These are phyloP conservation scores for Campoplex capitator DNA, from an alignment of 2,888 invertebrate genomes.

Conservation along the genomic window DNA sequence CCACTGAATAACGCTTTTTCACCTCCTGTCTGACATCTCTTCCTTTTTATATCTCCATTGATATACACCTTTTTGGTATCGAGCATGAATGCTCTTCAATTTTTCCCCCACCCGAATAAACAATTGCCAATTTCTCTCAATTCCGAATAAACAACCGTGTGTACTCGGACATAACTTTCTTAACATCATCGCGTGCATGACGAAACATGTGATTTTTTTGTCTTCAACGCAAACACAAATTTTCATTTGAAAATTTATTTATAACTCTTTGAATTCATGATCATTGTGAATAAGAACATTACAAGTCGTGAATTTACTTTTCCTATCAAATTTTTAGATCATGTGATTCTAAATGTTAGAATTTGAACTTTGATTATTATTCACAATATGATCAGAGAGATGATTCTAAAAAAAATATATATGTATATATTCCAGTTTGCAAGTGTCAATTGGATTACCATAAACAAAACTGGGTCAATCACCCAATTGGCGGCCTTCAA, in stretches of 20 bases:
- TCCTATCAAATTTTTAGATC: too few species aligned
- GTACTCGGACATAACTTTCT: slow-evolving; percentile 43
- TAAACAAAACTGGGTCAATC: too few species aligned
- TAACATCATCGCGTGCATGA: slow-evolving; percentile 40
- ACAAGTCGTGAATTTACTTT: neutral
- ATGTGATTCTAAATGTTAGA: too few species aligned
- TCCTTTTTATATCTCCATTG: neutral
- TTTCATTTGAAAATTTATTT: neutral
- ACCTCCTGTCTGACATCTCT: slow-evolving; percentile 14
- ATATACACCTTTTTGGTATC: slow-evolving; percentile 15
- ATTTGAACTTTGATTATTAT: too few species aligned
- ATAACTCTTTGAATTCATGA: neutral
- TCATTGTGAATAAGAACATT: neutral
- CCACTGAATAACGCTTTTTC: slow-evolving; percentile 17
- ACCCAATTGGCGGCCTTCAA: too few species aligned
- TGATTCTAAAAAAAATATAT: too few species aligned
- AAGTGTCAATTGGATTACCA: too few species aligned
- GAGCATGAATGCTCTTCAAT: neutral
- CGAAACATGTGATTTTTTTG: slow-evolving; percentile 32
- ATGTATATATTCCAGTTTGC: too few species aligned
- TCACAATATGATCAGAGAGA: too few species aligned
- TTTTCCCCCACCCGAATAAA: neutral
- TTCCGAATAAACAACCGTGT: slow-evolving; percentile 40
- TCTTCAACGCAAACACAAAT: neutral
- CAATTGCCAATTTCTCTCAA: too few species aligned